A percentile compares a stretch with the other conserved stretches of the same genome.
These are phyloP conservation scores for Chloebia gouldiae DNA, from an alignment of 2,113 vertebrate species.

Conservation along the genomic window DNA sequence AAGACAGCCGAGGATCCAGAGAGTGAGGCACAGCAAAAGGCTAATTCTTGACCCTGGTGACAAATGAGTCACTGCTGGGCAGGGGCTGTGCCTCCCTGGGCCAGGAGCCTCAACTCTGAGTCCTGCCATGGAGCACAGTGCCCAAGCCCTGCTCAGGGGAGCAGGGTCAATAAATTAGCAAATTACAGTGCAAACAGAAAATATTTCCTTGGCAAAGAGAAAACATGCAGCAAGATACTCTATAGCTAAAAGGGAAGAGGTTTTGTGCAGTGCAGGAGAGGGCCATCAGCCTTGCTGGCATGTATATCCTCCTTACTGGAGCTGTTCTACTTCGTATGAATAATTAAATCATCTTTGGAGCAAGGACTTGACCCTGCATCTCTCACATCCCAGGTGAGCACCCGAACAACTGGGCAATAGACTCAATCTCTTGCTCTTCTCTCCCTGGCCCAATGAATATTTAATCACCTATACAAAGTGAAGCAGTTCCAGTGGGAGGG, in stretches of 20 bases:
- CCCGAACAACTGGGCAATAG: constrained; percentile 22
- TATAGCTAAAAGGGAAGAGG: background rate
- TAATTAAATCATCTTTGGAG: constrained; percentile 32
- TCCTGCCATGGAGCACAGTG: fast-evolving
- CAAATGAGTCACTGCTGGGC: background rate
- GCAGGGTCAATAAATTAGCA: background rate
- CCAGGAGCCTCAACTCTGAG: background rate
- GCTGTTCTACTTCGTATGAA: constrained; percentile 40
- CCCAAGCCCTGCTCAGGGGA: background rate
- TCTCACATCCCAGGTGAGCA: background rate
- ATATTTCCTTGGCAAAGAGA: background rate
- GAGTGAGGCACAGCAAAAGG: background rate
- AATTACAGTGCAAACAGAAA: background rate
- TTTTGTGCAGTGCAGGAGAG: background rate
- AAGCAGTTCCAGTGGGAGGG: background rate
- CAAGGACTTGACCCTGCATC: constrained; percentile 28
- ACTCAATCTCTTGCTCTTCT: constrained; percentile 54
- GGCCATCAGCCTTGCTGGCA: background rate
- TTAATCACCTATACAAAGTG: background rate
- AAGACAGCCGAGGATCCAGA: background rate
- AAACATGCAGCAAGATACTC: background rate
- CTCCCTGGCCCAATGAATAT: constrained; percentile 42
- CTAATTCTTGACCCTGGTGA: background rate
- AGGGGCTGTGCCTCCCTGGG: fast-evolving
- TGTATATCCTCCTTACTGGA: background rate